Conservation (phyloP, 2,888 invertebrate genomes). For the Drosophila eohydei region DNA sequence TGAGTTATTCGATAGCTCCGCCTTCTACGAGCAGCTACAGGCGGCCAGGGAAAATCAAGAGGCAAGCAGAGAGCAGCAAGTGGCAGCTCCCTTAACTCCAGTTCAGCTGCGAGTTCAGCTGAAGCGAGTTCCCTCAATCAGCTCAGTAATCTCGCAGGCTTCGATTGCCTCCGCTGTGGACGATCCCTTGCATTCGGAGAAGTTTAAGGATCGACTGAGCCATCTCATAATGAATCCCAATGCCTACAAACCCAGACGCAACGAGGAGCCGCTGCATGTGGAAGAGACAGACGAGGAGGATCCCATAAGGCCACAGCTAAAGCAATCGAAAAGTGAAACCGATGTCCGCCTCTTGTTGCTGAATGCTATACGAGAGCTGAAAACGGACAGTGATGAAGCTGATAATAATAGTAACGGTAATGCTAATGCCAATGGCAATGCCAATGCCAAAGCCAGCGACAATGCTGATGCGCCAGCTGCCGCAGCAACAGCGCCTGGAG, state of each 20-base stretch:
- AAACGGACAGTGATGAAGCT: slow-evolving; percentile 53
- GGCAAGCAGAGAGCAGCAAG: neutral
- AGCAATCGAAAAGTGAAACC: slow-evolving; percentile 82
- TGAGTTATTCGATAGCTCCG: slow-evolving; percentile 71
- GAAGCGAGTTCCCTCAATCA: slow-evolving; percentile 31
- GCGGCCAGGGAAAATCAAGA: slow-evolving; percentile 11
- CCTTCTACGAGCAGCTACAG: slow-evolving; percentile 62
- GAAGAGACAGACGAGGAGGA: slow-evolving; percentile 2
- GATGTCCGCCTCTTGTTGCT: slow-evolving; percentile 73
- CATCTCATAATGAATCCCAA: slow-evolving; percentile 64
- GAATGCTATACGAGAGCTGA: slow-evolving; percentile 69
- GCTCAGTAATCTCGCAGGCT: slow-evolving; percentile 44
- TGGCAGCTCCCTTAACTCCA: neutral
- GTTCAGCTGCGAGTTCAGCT: slow-evolving; percentile 12
- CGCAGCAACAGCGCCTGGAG: slow-evolving; percentile 11
- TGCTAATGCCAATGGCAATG: slow-evolving; percentile 1
- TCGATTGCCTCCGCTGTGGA: slow-evolving; percentile 63
- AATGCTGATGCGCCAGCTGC: slow-evolving; percentile 15
- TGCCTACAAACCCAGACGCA: slow-evolving; percentile 31
- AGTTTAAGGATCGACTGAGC: slow-evolving; percentile 78
- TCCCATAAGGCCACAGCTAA: slow-evolving; percentile 55
- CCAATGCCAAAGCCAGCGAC: neutral
- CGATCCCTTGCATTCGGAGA: slow-evolving; percentile 78
- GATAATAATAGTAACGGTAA: slow-evolving; percentile 15
- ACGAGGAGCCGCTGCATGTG: slow-evolving; percentile 18